Base-by-base conservation (phyloP, 2,113 vertebrate species). In the Calidris pugnax region DNA sequence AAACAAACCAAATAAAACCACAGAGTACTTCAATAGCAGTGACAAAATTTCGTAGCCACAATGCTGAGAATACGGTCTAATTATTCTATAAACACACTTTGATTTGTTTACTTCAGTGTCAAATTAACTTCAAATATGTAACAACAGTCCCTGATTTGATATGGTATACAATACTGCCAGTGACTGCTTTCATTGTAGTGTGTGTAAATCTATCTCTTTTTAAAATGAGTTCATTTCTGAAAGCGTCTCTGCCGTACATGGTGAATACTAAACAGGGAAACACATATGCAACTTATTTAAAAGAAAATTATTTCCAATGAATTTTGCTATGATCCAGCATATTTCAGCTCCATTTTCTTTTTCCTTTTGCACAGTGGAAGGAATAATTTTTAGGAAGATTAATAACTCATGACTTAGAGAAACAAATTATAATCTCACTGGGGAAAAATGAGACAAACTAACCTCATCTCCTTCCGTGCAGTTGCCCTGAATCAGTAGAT, bases 41-140 rank as follows among this genome's bases (percentile, higher is more conserved):
- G 95, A 97, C 98, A 97, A 98, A 97, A 97, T 92, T 97, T 97
- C 81, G 68, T 94, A 96, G 90, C 97, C 97, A 97, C 96, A 95
- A 97, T 97, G 89, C 82, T 87, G 94, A 96, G 95, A 98, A 98
- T 97, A 95, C 91, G 85, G 97, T 94, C 97, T 98, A 98, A 98
- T 98, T 98, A 97, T 98, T 98, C 97, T 96, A 97, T 98, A 98
- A 98, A 98, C 98, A 98, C 90, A 96, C 95, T 98, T 97, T 98
- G 98, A 98, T 98, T 98, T 98, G 98, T 98, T 98, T 98, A 98
- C 97, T 95, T 97, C 98, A 97, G 96, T 80, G 96, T 98, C 98
- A 98, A 98, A 98, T 98, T 98, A 98, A 97, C 98, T 98, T 98
- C 97, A 98, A 97, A 97, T 97, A 96, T 96, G 93, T 95, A 97